Evolutionary conservation across 2,113 vertebrate genomes (phyloP).

Genomic region (Rhea pennata): DNA sequence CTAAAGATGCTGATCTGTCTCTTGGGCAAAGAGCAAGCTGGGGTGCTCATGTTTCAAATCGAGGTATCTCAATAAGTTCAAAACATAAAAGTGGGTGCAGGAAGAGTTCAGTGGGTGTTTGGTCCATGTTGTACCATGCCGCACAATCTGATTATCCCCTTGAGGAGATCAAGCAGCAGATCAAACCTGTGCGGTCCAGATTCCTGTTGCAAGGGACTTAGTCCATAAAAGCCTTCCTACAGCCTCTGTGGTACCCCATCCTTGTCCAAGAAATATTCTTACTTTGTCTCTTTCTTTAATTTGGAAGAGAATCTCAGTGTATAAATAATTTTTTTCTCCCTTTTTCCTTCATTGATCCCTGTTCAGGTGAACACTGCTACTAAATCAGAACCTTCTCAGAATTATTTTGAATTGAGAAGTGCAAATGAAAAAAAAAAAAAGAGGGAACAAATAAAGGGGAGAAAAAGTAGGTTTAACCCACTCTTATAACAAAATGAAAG

Average conservation of each 20-base stretch:
- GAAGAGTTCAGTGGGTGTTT: not conserved
- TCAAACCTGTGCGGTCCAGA: fast-evolving
- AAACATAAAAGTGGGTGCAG: not conserved
- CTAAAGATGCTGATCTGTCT: not conserved
- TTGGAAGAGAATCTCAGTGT: not conserved
- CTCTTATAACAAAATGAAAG: not conserved
- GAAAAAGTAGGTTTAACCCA: not conserved
- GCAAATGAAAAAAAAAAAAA: not conserved
- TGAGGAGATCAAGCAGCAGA: not conserved
- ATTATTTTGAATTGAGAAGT: not conserved
- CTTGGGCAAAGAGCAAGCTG: not conserved
- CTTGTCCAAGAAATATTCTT: not conserved
- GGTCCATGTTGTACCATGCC: not conserved
- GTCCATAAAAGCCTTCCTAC: not conserved
- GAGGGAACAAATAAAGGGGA: not conserved
- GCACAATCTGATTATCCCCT: not conserved
- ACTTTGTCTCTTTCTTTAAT: not conserved
- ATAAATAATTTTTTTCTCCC: not conserved
- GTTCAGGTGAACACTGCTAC: not conserved
- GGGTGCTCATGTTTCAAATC: not conserved
- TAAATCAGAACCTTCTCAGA: not conserved
- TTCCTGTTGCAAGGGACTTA: not conserved
- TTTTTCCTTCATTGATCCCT: not conserved
- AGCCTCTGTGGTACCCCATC: not conserved
- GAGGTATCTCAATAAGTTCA: not conserved